A percentile compares a stretch with the other conserved stretches of the same genome.
These are phyloP conservation scores for Megalopta genalis DNA, from an alignment of 1,140 invertebrate genomes.

Conservation along the genomic window DNA sequence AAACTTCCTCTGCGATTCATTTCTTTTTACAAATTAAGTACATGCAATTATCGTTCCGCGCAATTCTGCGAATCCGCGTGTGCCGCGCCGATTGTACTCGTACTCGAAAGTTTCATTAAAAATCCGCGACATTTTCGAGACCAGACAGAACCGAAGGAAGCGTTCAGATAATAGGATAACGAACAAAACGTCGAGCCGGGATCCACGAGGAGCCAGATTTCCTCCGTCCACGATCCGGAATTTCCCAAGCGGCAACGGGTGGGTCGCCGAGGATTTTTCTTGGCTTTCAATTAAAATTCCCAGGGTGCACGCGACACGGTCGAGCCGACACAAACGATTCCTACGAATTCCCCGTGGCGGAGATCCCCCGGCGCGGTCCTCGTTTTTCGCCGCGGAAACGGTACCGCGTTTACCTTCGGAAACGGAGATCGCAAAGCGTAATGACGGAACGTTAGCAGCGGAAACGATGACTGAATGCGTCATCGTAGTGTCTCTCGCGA, in stretches of 20 bases:
- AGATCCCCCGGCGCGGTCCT: neutral
- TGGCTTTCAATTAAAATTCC: slow-evolving; percentile 9
- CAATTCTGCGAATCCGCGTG: no score
- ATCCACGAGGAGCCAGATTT: neutral
- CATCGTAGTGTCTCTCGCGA: slow-evolving; percentile 6
- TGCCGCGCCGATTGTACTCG: no score
- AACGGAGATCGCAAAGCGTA: slow-evolving; percentile 5
- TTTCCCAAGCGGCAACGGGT: neutral
- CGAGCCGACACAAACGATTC: neutral
- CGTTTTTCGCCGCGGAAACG: no score
- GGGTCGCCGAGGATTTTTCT: neutral
- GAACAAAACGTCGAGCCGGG: neutral
- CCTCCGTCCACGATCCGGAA: neutral
- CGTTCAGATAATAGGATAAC: no score
- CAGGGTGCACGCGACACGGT: neutral
- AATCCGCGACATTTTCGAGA: no score
- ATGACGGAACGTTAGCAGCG: neutral
- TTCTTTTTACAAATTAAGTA: no score
- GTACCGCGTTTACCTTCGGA: no score
- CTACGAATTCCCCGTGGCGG: neutral
- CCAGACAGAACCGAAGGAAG: no score
- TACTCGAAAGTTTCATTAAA: no score
- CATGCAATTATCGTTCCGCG: no score
- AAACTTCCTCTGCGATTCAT: no score
- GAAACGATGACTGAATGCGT: slow-evolving; percentile 25